Evolutionary conservation across 2,113 vertebrate species (phyloP), one percentile per base, ranked within the genome.

Genomic region (Poeciliopsis occidentalis): DNA sequence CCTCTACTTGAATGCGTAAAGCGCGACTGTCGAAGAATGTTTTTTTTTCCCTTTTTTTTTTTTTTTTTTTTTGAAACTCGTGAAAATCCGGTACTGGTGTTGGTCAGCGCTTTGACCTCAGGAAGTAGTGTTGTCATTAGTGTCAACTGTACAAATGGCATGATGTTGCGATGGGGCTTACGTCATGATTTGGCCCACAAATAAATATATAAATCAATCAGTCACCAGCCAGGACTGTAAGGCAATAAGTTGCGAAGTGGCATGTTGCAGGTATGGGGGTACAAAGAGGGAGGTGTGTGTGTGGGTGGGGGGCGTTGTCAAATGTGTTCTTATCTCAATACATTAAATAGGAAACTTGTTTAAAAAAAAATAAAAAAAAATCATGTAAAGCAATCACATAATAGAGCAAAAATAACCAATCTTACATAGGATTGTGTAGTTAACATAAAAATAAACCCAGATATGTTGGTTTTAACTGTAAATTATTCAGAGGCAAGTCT

Each of bases 201-300:
- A 60, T 60, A 61, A 67, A 57, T 57, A 57, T 57, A 57, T 57
- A 57, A 60, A 78, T 62, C 44, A 78, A 31, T 31, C 30, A 31
- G 64, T 75, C 84, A 85, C 85, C 89, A 84, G 76, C 87, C 82
- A 80, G 70, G 82, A 75, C 80, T 91, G 78, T 74, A 31, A 31
- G 39, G 60, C 72, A 75, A 19, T 75, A 81, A 64, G 61, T 62
- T 81, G 71, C 65, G 30, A 34, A 29, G 22, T 6, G 27, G 39
- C 51, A 67, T 19, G 13, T 12, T 68, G 27, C 10, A n/a, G 30
- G 19, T 57, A 57, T n/a, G 4, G 7, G 19, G 34, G 10, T 37
- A 12, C 11, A 37, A 37, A 11, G 34, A 37, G 34, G 10, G 34
- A n/a, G 30, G 15, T 6, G 17, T 29, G 29, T 29, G 29, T 29